Evolutionary conservation across 2,113 vertebrate genomes (phyloP), one percentile per base, ranked within the genome.

Genomic region (Mus spicilegus): DNA sequence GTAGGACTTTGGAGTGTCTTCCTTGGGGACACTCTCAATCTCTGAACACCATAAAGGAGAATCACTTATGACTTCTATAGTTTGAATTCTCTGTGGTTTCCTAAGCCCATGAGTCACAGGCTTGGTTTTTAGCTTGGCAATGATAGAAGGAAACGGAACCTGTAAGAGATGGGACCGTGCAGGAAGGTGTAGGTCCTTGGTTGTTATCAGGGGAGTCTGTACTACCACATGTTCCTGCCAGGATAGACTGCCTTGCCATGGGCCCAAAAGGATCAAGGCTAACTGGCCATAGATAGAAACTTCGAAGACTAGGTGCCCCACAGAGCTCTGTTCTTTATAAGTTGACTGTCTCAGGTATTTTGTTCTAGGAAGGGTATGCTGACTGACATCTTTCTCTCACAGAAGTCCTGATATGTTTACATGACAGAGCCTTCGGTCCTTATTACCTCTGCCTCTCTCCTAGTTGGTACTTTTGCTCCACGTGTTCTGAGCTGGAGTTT

Each of bases 1-100:
- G 6, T 3, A 81, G 72, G 72, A 24, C 17, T 0, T 51, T 19
- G 28, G 0, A 0, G 1, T 2, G 0, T 4, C n/a, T 26, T 51
- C 36, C 28, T 33, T n/a, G 30, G 42, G 9, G 7, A 13, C 17
- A 12, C 2, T 9, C 1, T 20, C 6, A 1, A 39, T 17, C 30
- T 63, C 1, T 7, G 30, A 16, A 36, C 4, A 16, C 22, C 3
- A 10, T 4, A 16, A 26, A 75, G 28, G 4, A 56, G 4, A n/a
- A 85, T 6, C 30, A 46, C 19, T 26, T 4, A 1, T 9, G 10
- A 5, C 8, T 51, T 49, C 80, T 42, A 33, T 11, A 63, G 26
- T 9, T 22, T 14, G 76, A 7, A 12, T 58, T 17, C 8, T 9
- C 22, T 58, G 28, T 36, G 49, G 30, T 80, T 36, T 17, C 9